Evolutionary conservation across 2,888 invertebrate genomes (phyloP).

Genomic region (Gryllus longicercus): DNA sequence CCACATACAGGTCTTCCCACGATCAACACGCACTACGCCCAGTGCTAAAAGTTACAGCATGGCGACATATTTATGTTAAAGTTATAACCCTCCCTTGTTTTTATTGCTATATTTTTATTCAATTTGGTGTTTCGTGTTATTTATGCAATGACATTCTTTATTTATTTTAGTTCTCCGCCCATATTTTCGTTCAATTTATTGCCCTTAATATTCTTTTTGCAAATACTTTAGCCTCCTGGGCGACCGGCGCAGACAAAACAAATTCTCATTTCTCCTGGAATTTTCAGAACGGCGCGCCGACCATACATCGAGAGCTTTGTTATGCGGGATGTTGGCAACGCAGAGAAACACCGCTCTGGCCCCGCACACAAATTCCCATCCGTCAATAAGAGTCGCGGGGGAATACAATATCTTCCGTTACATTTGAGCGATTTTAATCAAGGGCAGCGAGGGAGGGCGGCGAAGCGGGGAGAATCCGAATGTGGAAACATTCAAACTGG

Average conservation of each 20-base stretch:
- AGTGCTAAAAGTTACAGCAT: too few relatives aligned
- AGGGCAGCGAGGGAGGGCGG: neutral
- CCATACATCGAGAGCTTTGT: neutral
- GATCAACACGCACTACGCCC: too few relatives aligned
- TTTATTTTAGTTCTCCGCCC: neutral
- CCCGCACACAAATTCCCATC: conserved; percentile 17
- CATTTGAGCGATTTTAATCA: conserved; percentile 17
- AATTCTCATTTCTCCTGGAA: conserved; percentile 3
- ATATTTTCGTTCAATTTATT: conserved; percentile 8
- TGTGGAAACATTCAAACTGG: neutral
- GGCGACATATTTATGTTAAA: too few relatives aligned
- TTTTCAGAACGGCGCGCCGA: neutral
- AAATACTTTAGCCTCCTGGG: neutral
- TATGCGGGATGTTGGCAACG: conserved; percentile 2
- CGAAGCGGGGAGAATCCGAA: neutral
- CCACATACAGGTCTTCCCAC: too few relatives aligned
- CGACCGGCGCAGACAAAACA: neutral
- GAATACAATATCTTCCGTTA: conserved; percentile 17
- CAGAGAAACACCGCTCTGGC: neutral
- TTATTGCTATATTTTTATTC: too few relatives aligned
- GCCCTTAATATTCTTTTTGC: conserved; percentile 17
- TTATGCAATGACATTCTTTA: neutral
- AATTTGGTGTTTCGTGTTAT: too few relatives aligned
- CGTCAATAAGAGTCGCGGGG: conserved; percentile 2
- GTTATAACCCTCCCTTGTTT: too few relatives aligned